Percentiles rank a stretch among this genome's conserved stretches.
phyloP scores from a whole-genome alignment of 2,797 vertebrate genomes.

The Cirrhinus mrigala region DNA sequence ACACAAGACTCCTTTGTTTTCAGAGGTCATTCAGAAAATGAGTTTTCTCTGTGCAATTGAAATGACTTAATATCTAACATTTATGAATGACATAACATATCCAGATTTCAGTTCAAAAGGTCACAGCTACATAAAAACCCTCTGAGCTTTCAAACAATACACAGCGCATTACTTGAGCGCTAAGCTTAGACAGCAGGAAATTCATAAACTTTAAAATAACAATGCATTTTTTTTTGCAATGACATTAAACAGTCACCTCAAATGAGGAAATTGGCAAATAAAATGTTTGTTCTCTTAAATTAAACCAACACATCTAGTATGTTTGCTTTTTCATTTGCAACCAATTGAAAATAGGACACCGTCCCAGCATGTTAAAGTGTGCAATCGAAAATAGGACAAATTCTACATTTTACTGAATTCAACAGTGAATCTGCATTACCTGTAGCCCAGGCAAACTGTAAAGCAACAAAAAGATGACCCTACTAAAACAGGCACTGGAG shows the following conservation, averaged over 20 bases:
- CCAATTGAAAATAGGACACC: not conserved
- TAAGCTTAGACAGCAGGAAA: not conserved
- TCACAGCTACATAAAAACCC: not conserved
- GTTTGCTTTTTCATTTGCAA: not conserved
- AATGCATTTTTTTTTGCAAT: not conserved
- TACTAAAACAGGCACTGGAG: not conserved
- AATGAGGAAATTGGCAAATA: not conserved
- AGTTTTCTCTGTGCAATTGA: not conserved
- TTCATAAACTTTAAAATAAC: not conserved
- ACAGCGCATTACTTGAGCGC: not conserved
- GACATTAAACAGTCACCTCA: not conserved
- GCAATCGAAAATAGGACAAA: not conserved
- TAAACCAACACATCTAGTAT: not conserved
- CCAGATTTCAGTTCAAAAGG: slow-evolving; percentile 11
- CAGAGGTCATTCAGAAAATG: not conserved
- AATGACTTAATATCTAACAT: not conserved
- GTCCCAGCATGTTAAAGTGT: not conserved
- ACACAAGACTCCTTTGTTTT: not conserved
- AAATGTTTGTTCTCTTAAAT: not conserved
- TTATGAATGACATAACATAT: not conserved
- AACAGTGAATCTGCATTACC: not conserved
- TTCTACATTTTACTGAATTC: not conserved
- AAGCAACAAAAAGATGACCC: not conserved
- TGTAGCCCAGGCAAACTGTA: not conserved
- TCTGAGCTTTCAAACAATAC: not conserved